Conservation (phyloP, 1,140 invertebrate genomes). For the Plectrocnemia conspersa region DNA sequence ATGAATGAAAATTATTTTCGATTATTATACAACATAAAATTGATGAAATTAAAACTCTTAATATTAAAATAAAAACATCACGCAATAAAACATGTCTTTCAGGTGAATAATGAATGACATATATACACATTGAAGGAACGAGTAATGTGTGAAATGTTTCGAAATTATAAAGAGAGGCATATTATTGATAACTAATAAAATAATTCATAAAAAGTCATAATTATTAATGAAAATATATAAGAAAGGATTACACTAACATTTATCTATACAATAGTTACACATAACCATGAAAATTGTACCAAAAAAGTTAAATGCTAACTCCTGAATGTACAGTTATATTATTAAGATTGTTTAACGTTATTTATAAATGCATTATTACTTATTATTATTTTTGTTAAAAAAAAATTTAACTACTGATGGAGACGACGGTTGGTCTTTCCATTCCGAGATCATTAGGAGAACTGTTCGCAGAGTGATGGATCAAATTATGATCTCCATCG, state of each 20-base stretch:
- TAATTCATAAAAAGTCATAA: not conserved
- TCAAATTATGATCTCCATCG: slow-evolving; percentile 12
- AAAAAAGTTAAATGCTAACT: not conserved
- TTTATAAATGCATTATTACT: not conserved
- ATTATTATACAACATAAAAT: no score
- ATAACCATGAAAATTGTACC: not conserved
- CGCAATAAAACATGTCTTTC: no score
- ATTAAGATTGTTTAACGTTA: no score
- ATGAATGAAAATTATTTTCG: no score
- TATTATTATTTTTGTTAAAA: not conserved
- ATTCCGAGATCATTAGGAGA: slow-evolving; percentile 30
- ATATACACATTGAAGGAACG: no score
- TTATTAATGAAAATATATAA: not conserved
- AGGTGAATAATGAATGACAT: no score
- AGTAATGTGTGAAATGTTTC: no score
- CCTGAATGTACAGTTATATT: no score
- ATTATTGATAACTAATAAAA: not conserved
- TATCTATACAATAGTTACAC: not conserved
- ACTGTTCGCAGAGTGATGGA: slow-evolving; percentile 20
- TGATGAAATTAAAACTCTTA: no score
- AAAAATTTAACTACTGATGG: slow-evolving; percentile 35
- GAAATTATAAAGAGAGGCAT: no score
- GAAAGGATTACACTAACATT: not conserved
- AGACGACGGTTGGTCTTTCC: slow-evolving; percentile 44
- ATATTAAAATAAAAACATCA: no score